Evolutionary conservation across 2,113 vertebrate species (phyloP).

Genomic region (Octodon degus): DNA sequence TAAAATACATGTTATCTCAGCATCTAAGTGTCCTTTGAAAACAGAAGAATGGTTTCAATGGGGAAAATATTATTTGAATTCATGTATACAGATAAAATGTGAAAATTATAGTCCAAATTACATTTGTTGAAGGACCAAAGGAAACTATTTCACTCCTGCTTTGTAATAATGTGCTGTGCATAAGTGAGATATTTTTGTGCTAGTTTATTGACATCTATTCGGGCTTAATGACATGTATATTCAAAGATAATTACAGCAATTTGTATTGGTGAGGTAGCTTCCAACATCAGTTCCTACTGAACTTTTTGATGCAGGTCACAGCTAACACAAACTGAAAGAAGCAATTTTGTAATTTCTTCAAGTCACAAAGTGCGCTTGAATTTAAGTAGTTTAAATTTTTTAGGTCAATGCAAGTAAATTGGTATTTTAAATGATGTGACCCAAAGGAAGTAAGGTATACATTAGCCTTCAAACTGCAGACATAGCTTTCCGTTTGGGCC

Average conservation of each 20-base stretch:
- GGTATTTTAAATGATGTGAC: background rate
- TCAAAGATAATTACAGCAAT: slow-evolving; percentile 61
- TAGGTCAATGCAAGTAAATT: background rate
- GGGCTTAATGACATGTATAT: slow-evolving; percentile 52
- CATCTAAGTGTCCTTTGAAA: slow-evolving; percentile 45
- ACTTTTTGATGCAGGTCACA: slow-evolving; percentile 43
- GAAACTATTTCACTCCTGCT: slow-evolving; percentile 41
- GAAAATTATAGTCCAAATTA: slow-evolving; percentile 38
- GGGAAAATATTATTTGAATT: slow-evolving; percentile 1
- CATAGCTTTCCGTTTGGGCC: background rate
- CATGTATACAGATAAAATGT: background rate
- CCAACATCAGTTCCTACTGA: background rate
- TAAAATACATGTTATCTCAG: background rate
- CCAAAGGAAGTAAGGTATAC: background rate
- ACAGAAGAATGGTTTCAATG: background rate
- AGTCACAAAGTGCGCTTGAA: background rate
- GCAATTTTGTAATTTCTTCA: slow-evolving; percentile 34
- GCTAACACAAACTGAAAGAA: slow-evolving; percentile 8
- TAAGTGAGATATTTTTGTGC: slow-evolving; percentile 13
- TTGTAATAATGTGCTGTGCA: background rate
- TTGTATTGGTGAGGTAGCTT: slow-evolving; percentile 45
- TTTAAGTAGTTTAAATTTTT: background rate
- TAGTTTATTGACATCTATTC: slow-evolving; percentile 50
- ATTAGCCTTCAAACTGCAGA: background rate
- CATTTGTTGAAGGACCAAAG: background rate